phyloP scores from a whole-genome alignment of 2,113 vertebrate genomes.

The Clarias batrachus region DNA sequence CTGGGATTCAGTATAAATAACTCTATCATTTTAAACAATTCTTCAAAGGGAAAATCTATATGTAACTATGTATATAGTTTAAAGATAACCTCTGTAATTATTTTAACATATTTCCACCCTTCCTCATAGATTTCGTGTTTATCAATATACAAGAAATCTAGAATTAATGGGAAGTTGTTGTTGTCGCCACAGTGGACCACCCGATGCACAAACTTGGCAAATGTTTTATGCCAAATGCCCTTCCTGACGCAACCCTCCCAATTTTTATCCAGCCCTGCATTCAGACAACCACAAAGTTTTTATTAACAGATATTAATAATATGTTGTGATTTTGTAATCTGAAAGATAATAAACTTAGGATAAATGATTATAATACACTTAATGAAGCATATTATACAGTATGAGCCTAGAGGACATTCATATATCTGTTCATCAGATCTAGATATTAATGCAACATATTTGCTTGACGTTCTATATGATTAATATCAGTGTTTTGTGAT shows the following conservation, averaged over 20 bases:
- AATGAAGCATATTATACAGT: too few species aligned
- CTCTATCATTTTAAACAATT: neutral
- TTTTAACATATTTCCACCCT: neutral
- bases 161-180: neutral
- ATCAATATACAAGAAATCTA: neutral
- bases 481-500: neutral
- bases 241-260: too few species aligned
- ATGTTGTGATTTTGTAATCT: neutral
- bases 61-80: neutral
- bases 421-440: neutral
- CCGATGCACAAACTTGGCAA: too few species aligned
- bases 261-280: too few species aligned
- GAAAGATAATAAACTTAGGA: neutral
- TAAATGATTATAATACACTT: neutral
- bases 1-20: neutral
- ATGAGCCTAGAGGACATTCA: neutral
- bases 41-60: neutral
- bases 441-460: neutral
- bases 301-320: neutral
- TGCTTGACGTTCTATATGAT: neutral
- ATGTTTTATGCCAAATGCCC: too few species aligned
- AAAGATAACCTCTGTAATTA: neutral
- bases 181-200: too few species aligned
- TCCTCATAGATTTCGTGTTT: neutral
- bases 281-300: neutral